Base-by-base conservation (phyloP, 2,888 invertebrate species). In the Antheraea assamensis region DNA sequence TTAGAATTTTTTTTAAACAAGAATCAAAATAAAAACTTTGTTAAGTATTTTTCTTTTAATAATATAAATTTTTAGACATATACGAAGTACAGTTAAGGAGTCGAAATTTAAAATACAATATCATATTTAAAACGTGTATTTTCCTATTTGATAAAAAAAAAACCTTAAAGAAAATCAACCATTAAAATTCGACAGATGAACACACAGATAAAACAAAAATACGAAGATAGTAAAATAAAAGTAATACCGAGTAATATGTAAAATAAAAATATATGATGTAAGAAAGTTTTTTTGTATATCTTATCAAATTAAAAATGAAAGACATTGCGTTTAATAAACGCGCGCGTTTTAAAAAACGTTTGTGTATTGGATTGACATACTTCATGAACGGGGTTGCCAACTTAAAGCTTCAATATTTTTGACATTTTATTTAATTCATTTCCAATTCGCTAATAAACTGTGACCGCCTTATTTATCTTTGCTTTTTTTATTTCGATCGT, bases 31-130 rank as follows among this genome's bases (percentile, higher is more conserved):
- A 66, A 66, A 42, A 30, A 19, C 13, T 24, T 58, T 24, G 0
- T 21, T 31, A 30, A 30, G 66, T 66, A 30, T 31, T 66, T 66
- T 27, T 58, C n/a, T 61, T 61, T 27, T 30, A 31, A 7, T 17
- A 64, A 30, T 19, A 66, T 35, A 68, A 15, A 68, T 35, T 19
- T 35, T 35, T 68, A 35, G 68, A 17, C 68, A 13, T 19, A 7
- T 35, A 35, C 68, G 66, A 31, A 15, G 31, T 17, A 68, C 35
- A 68, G 35, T 35, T n/a, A 68, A 68, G 35, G 68, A 68, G 68
- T 31, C 68, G 35, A 68, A 35, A 68, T 68, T 68, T 68, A n/a
- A 68, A 19, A 66, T 8, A 35, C 13, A 10, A 68, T 15, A 35
- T 35, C 31, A 35, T 5, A 66, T 21, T 66, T 31, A 31, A 66